Evolutionary conservation across 2,888 invertebrate species (phyloP).

Genomic region (Phrixothrix hirtus): DNA sequence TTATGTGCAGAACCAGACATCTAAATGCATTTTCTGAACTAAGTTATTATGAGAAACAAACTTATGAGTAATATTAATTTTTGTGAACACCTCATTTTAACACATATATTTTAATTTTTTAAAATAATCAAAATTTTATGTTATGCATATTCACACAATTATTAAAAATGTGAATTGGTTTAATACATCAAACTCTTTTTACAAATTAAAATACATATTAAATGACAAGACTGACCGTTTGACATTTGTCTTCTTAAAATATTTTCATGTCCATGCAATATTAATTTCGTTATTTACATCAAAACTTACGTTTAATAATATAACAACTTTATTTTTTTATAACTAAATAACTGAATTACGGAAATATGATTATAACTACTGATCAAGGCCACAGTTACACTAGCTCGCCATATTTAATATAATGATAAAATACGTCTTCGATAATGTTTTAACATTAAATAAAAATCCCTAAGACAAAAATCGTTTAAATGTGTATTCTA

Average conservation of each 20-base stretch:
- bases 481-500: background rate
- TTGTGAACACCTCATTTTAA: no score
- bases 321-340: background rate
- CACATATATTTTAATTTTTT: no score
- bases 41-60: background rate
- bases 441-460: background rate
- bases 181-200: no score
- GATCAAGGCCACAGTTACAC: background rate
- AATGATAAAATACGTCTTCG: background rate
- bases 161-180: no score
- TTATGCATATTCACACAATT: no score
- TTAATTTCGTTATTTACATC: background rate
- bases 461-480: background rate
- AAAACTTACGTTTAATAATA: background rate
- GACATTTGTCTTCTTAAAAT: no score
- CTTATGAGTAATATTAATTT: no score
- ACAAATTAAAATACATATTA: no score
- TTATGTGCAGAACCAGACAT: conserved; percentile 85
- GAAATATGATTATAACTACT: background rate
- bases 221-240: no score
- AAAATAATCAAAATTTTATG: no score
- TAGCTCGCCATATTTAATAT: background rate
- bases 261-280: background rate
- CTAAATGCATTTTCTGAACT: conserved; percentile 49
- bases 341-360: background rate